Conservation (phyloP, 2,888 invertebrate species). For the Ophioninae sp. region DNA sequence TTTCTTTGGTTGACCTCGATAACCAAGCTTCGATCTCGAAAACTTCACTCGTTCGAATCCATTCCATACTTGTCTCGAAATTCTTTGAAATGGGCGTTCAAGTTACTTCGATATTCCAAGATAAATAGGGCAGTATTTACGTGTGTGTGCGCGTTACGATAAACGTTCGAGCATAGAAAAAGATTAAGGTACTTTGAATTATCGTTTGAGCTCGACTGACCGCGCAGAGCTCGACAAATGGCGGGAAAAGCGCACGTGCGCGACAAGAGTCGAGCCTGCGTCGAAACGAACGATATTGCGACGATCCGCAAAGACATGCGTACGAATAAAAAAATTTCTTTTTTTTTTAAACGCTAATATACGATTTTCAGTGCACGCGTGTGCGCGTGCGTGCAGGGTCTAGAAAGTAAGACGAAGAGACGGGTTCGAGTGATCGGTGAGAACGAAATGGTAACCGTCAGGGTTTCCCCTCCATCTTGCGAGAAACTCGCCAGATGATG, state of each 20-base stretch:
- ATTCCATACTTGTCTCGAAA: too few species aligned
- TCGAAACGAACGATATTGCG: background rate
- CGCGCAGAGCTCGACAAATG: constrained; percentile 8
- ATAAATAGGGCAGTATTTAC: background rate
- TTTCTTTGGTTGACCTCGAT: too few species aligned
- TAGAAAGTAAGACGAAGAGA: background rate
- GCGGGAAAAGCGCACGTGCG: constrained; percentile 18
- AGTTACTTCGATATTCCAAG: too few species aligned
- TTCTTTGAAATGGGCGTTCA: too few species aligned
- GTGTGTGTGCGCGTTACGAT: background rate
- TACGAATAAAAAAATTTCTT: background rate
- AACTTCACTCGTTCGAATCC: too few species aligned
- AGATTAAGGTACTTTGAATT: too few species aligned
- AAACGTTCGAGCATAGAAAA: background rate
- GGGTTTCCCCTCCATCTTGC: constrained; percentile 61
- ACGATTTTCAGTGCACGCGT: background rate
- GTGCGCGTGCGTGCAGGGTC: background rate
- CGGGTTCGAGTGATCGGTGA: constrained; percentile 37
- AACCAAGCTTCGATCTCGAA: too few species aligned
- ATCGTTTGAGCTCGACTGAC: background rate
- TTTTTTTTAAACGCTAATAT: background rate
- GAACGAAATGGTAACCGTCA: constrained; percentile 55
- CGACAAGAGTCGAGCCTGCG: background rate
- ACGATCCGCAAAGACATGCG: background rate
- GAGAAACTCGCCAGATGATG: constrained; percentile 65